Base-by-base conservation (phyloP, 2,888 invertebrate genomes). In the Pinctada fucata region DNA sequence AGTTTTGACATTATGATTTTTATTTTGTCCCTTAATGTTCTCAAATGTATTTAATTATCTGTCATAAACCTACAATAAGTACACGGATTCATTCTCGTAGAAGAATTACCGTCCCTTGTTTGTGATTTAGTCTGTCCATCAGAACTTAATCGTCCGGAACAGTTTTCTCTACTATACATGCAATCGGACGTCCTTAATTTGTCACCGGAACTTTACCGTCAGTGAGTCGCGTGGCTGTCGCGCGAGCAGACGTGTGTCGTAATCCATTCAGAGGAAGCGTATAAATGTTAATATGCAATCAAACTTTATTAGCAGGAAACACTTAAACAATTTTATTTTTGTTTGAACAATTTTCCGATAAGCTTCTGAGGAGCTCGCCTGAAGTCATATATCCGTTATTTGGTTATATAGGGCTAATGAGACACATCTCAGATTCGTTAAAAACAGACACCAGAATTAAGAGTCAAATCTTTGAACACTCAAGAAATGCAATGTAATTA, bases 201-300 rank as follows among this genome's bases (percentile, higher is more conserved):
- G 68, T 45, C 68, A 47, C 10, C 68, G 68, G 47, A 68, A 31
- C 68, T 16, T 16, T 31, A 13, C 13, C 68, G 47, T 45, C 10
- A 13, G 68, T 47, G 6, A 10, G 69, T 13, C 76, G 67, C 76
- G 70, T 58, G 69, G 58, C 70, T 47, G 73, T 78, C 78, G 78
- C 78, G 78, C 74, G 78, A 49, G n/a, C 13, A 31, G 67, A 49
- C 76, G 71, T 72, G 76, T 77, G 76, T 58, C 49, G 10, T 16
- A 64, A 76, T 63, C 63, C 70, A 49, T 70, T 70, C 63, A 50
- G 13, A 68, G 49, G 70, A 76, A 68, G 47, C 47, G 8, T 45
- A 8, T 47, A 68, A 68, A 68, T 16, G 52, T 69, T 69, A 78
- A 72, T 69, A 78, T 69, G 69, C 72, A 65, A 78, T 78, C 45